Evolutionary conservation across 2,888 invertebrate species (phyloP).

Genomic region (Drosophila meridionalis): DNA sequence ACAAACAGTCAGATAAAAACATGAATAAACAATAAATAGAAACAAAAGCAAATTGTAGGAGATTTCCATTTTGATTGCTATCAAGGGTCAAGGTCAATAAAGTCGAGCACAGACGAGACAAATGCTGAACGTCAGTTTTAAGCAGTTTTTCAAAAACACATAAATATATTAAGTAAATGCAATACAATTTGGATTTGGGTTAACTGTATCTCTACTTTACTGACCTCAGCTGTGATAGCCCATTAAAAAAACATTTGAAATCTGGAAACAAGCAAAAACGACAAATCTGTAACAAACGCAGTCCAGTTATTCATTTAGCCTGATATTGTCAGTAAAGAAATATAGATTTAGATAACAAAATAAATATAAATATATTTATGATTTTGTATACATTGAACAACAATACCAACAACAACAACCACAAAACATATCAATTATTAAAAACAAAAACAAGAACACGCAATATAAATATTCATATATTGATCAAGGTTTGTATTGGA

Average conservation of each 20-base stretch:
- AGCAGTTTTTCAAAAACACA: background rate
- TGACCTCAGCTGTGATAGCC: slow-evolving; percentile 21
- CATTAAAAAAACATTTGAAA: slow-evolving; percentile 14
- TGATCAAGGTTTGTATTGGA: slow-evolving; percentile 61
- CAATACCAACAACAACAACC: slow-evolving; percentile 35
- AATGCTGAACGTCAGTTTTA: too few relatives aligned
- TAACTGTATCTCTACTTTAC: slow-evolving; percentile 22
- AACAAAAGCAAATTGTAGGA: background rate
- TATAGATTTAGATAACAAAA: slow-evolving; percentile 10
- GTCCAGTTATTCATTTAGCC: slow-evolving; percentile 28
- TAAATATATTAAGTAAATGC: background rate
- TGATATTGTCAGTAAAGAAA: slow-evolving; percentile 31
- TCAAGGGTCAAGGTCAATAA: slow-evolving; percentile 31
- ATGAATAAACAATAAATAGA: slow-evolving; percentile 35
- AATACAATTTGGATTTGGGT: background rate
- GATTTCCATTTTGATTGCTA: slow-evolving; percentile 16
- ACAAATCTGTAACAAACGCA: background rate
- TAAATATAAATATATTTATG: slow-evolving; percentile 34
- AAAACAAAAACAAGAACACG: slow-evolving; percentile 14
- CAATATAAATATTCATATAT: slow-evolving; percentile 17
- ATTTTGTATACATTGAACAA: slow-evolving; percentile 52
- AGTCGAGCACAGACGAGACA: slow-evolving; percentile 7
- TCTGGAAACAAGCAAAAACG: slow-evolving; percentile 9
- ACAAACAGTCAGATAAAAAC: slow-evolving; percentile 42
- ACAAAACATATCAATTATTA: slow-evolving; percentile 33